Conservation (phyloP, 2,888 invertebrate species). For the Xylocampa areola region DNA sequence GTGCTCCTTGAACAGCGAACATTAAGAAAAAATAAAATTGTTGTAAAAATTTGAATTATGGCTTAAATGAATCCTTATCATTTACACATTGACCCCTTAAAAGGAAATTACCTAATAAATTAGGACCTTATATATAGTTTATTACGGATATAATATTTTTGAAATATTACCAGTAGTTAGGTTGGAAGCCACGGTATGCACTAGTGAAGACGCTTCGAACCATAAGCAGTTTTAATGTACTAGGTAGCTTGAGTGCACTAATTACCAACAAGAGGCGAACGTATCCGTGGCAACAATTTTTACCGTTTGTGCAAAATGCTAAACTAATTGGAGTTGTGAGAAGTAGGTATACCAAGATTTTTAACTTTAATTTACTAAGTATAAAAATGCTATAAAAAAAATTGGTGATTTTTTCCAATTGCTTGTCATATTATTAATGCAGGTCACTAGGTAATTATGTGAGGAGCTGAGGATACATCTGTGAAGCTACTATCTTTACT, state of each 20-base stretch:
- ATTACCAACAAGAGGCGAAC: constrained; percentile 69
- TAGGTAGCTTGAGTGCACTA: constrained; percentile 70
- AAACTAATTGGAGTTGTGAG: constrained; percentile 65
- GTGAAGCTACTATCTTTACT: constrained; percentile 59
- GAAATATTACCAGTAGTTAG: constrained; percentile 26
- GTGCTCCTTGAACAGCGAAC: too few species aligned
- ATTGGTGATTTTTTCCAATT: constrained; percentile 17
- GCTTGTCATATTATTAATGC: constrained; percentile 30
- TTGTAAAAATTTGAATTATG: too few species aligned
- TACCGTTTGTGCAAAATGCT: constrained; percentile 69
- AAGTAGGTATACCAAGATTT: constrained; percentile 28
- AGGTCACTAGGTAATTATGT: constrained; percentile 47
- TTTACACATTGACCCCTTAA: too few species aligned
- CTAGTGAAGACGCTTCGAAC: constrained; percentile 61
- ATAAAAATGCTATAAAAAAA: constrained; percentile 2
- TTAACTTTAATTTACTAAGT: neutral
- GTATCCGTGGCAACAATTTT: constrained; percentile 64
- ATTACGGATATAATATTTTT: constrained; percentile 36
- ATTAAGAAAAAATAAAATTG: too few species aligned
- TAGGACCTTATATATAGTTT: too few species aligned
- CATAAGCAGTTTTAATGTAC: constrained; percentile 64
- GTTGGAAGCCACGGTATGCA: constrained; percentile 56
- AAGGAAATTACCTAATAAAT: too few species aligned
- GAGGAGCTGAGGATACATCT: constrained; percentile 35
- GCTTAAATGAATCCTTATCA: too few species aligned